These are phyloP conservation scores for Tillus elongatus DNA, from an alignment of 2,888 invertebrate species.

Conservation along the genomic window DNA sequence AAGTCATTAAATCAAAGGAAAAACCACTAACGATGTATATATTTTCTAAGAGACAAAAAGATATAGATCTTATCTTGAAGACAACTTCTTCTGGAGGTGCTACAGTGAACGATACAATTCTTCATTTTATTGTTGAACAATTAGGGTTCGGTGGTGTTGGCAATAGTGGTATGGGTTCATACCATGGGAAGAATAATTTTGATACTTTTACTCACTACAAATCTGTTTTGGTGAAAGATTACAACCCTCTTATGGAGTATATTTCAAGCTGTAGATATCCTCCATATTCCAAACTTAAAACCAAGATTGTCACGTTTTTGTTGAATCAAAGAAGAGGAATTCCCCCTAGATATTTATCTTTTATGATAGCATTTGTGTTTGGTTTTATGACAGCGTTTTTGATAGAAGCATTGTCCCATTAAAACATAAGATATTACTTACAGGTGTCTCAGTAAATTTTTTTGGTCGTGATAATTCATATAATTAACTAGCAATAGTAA, in stretches of 20 bases:
- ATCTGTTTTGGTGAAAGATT: conserved; percentile 63
- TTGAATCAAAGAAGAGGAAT: conserved; percentile 56
- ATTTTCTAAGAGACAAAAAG: conserved; percentile 58
- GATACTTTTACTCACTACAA: conserved; percentile 93
- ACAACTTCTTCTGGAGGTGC: conserved; percentile 74
- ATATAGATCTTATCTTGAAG: conserved; percentile 53
- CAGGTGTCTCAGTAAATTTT: too few relatives aligned
- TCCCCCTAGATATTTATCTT: conserved; percentile 51
- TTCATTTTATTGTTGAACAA: conserved; percentile 77
- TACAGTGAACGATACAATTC: conserved; percentile 76
- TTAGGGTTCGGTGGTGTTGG: conserved; percentile 98
- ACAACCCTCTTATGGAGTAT: conserved; percentile 61
- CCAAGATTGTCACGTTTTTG: conserved; percentile 52
- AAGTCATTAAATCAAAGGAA: conserved; percentile 74
- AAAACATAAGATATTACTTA: too few relatives aligned
- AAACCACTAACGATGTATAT: conserved; percentile 86
- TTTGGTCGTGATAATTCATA: too few relatives aligned
- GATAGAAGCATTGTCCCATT: too few relatives aligned
- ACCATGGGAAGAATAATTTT: conserved; percentile 85
- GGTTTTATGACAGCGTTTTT: conserved; percentile 16
- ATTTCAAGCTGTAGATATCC: conserved; percentile 68
- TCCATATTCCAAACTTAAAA: conserved; percentile 70
- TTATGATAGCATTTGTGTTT: conserved; percentile 20
- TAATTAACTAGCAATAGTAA: too few relatives aligned
- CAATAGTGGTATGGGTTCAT: conserved; percentile 82